Conservation (phyloP, 2,113 vertebrate species). For the Candoia aspera region DNA sequence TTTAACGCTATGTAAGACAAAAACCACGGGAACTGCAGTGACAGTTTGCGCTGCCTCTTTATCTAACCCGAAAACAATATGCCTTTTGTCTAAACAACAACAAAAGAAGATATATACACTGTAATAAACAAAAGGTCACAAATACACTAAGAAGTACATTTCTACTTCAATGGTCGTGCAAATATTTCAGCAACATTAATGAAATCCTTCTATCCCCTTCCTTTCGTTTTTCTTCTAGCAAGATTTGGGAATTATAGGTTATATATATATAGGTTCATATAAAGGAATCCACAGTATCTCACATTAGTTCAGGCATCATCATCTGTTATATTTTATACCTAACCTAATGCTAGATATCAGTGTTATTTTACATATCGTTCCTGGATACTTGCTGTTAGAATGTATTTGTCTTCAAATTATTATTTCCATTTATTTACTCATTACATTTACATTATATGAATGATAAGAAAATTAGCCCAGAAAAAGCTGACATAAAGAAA, state of each 20-base stretch:
- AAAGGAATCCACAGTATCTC: constrained; percentile 47
- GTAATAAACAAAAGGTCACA: constrained; percentile 11
- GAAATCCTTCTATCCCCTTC: not conserved
- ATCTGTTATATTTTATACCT: constrained; percentile 6
- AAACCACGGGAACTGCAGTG: constrained; percentile 41
- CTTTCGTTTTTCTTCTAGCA: not conserved
- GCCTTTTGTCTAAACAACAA: not conserved
- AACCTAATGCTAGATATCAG: constrained; percentile 34
- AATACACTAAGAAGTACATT: constrained; percentile 41
- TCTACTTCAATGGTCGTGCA: constrained; percentile 42
- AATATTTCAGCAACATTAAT: constrained; percentile 31
- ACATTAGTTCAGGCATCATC: constrained; percentile 32
- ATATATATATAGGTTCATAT: not conserved
- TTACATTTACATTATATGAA: not conserved
- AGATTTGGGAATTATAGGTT: constrained; percentile 20
- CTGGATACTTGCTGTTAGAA: not conserved
- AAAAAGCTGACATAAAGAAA: not conserved
- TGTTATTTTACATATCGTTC: not conserved
- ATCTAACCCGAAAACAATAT: not conserved
- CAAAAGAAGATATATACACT: not conserved
- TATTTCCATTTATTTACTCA: not conserved
- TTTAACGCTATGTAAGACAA: constrained; percentile 36
- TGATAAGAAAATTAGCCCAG: not conserved
- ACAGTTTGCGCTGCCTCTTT: constrained; percentile 37
- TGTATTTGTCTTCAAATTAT: not conserved